Evolutionary conservation across 2,888 invertebrate genomes (phyloP).

Genomic region (Ectobius pallidus): DNA sequence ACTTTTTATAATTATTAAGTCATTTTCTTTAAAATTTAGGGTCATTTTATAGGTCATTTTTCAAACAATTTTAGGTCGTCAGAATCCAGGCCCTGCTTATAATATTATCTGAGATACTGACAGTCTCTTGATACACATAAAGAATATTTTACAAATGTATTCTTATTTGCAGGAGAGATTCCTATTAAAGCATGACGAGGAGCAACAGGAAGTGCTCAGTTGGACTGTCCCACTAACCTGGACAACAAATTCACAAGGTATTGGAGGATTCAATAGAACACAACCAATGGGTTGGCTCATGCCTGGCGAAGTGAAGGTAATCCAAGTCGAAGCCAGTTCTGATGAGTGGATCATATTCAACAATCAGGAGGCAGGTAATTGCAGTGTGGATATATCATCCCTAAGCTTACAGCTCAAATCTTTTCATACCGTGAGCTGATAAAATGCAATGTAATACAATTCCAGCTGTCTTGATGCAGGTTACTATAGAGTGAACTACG

Average conservation of each 20-base stretch:
- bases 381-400: not conserved
- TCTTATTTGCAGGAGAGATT: constrained; percentile 24
- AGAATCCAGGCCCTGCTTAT: too few relatives aligned
- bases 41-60: too few relatives aligned
- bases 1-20: too few relatives aligned
- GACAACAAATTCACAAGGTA: constrained; percentile 5
- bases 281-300: not conserved
- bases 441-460: too few relatives aligned
- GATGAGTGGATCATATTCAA: constrained; percentile 72
- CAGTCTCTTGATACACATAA: too few relatives aligned
- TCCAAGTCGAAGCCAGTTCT: not conserved
- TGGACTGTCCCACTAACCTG: constrained; percentile 11
- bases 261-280: not conserved
- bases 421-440: too few relatives aligned
- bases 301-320: not conserved
- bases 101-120: too few relatives aligned
- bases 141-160: too few relatives aligned
- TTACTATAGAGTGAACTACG: constrained; percentile 69
- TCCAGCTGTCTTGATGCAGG: too few relatives aligned
- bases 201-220: not conserved
- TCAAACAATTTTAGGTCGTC: too few relatives aligned
- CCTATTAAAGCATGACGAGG: not conserved
- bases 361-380: constrained; percentile 72
- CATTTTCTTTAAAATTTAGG: too few relatives aligned
- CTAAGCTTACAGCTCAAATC: not conserved